Evolutionary conservation across 1,140 invertebrate species (phyloP).

Genomic region (Homarus americanus): DNA sequence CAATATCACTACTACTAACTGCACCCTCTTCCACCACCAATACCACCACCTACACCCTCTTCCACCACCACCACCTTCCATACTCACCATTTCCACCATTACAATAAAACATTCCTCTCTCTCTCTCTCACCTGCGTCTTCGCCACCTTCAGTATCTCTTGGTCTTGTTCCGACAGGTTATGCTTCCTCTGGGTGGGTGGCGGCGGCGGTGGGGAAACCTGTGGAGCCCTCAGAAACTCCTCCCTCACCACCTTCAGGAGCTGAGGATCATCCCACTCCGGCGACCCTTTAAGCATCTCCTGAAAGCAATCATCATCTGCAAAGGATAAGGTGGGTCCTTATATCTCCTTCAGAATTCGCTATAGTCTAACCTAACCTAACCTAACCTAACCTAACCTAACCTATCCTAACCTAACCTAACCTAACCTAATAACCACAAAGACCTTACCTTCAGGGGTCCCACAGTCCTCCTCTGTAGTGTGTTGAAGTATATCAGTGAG

Average conservation of each 20-base stretch:
- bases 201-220: background rate
- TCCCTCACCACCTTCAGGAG: constrained; percentile 34
- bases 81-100: no score
- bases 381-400: no score
- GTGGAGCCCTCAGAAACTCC: constrained; percentile 29
- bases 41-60: no score
- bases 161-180: background rate
- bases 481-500: background rate
- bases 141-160: background rate
- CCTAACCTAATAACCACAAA: background rate
- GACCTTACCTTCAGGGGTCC: background rate
- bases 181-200: background rate
- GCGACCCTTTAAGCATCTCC: background rate
- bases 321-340: background rate
- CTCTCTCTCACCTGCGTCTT: constrained; percentile 1
- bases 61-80: no score
- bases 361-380: no score
- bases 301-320: constrained; percentile 12
- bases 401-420: background rate
- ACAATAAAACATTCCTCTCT: no score
- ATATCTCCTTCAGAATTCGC: no score
- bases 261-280: constrained; percentile 13
- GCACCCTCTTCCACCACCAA: no score
- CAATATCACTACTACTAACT: no score
- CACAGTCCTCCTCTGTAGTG: background rate